Percentiles rank a stretch among this genome's conserved stretches.
Conservation (phyloP, 1,140 invertebrate species). For the Triops cancriformis region DNA sequence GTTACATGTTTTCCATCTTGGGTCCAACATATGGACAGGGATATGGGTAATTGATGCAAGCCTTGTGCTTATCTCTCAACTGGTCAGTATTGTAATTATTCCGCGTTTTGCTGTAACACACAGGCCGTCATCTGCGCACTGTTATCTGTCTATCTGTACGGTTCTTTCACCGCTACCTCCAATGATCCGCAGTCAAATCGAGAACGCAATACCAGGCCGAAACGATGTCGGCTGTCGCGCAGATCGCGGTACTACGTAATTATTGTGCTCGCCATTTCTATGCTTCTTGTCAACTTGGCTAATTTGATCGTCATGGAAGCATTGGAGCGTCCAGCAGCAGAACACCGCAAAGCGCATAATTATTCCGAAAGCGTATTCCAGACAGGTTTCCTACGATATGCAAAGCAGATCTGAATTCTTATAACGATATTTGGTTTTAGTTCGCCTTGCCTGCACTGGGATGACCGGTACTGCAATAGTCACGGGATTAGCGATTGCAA, state of each 20-base stretch:
- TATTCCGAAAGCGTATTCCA: neutral
- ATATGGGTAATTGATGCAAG: slow-evolving; percentile 17
- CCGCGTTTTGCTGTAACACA: neutral
- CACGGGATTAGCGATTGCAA: neutral
- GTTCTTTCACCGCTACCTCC: neutral
- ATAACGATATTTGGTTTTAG: neutral
- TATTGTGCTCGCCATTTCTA: neutral
- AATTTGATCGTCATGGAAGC: neutral
- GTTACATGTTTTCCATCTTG: slow-evolving; percentile 23
- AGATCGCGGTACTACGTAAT: neutral
- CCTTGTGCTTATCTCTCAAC: neutral
- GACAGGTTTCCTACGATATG: neutral
- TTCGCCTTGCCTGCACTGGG: neutral
- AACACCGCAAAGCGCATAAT: neutral
- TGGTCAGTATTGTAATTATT: neutral
- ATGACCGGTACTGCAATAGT: neutral
- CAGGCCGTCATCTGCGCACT: neutral
- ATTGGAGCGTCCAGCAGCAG: neutral
- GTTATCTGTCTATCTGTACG: neutral
- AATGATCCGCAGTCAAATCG: neutral
- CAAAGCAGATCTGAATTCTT: neutral
- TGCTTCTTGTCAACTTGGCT: neutral
- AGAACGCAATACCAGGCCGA: neutral
- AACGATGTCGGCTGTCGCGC: neutral
- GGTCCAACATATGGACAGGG: slow-evolving; percentile 23